Conservation (phyloP, 1,140 invertebrate genomes). For the Berghia stephanieae region DNA sequence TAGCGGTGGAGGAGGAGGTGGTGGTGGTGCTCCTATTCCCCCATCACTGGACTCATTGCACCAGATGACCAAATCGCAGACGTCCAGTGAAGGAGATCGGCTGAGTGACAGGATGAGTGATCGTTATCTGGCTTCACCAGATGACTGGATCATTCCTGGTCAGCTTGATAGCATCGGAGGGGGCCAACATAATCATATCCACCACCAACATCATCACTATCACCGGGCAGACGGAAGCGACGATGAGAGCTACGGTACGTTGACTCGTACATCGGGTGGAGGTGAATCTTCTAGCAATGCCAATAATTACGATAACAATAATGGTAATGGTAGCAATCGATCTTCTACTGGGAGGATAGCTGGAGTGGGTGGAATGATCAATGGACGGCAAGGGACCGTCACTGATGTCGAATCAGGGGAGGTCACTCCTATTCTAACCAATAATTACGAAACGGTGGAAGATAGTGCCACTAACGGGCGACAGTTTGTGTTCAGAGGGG, state of each 20-base stretch:
- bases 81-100: slow-evolving; percentile 37
- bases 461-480: slow-evolving; percentile 36
- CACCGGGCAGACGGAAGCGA: no score
- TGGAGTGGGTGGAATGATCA: no score
- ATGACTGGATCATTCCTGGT: slow-evolving; percentile 29
- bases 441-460: slow-evolving; percentile 48
- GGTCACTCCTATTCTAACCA: slow-evolving; percentile 44
- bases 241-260: neutral
- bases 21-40: slow-evolving; percentile 43
- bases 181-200: no score
- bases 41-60: slow-evolving; percentile 56
- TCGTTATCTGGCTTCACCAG: slow-evolving; percentile 33
- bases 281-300: no score
- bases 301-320: no score
- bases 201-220: no score
- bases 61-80: slow-evolving; percentile 46
- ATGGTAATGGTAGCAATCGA: no score
- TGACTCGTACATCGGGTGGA: neutral
- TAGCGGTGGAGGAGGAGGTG: slow-evolving; percentile 12
- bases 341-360: no score
- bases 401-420: slow-evolving; percentile 21
- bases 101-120: slow-evolving; percentile 28
- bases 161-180: no score
- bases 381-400: neutral
- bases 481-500: no score